Evolutionary conservation across 2,113 vertebrate species (phyloP).

Genomic region (Nycticryphes semicollaris): DNA sequence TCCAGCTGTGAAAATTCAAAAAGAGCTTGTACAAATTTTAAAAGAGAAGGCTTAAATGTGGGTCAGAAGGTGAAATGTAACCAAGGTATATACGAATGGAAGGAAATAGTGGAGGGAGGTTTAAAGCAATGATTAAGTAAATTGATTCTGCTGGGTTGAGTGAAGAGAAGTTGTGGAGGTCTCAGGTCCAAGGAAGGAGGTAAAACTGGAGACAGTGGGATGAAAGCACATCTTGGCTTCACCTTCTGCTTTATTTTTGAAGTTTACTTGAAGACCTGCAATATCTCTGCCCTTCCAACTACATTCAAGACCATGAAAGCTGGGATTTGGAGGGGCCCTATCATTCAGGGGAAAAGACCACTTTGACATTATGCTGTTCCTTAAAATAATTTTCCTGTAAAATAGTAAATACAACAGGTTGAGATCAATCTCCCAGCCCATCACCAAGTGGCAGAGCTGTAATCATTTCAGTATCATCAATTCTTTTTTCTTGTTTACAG

Average conservation of each 20-base stretch:
- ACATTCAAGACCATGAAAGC: not conserved
- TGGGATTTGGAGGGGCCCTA: not conserved
- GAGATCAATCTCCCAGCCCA: not conserved
- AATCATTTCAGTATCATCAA: not conserved
- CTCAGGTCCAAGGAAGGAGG: not conserved
- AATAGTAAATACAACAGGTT: not conserved
- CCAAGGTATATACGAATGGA: not conserved
- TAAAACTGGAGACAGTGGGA: not conserved
- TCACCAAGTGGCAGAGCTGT: rapidly evolving
- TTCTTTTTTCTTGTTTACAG: not conserved
- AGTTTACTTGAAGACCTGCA: not conserved
- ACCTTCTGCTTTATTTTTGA: not conserved
- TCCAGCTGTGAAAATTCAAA: not conserved
- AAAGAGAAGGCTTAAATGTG: not conserved
- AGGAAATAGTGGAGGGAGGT: not conserved
- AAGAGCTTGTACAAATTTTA: not conserved
- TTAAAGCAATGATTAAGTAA: not conserved
- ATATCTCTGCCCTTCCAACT: not conserved
- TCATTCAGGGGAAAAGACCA: not conserved
- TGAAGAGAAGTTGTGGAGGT: not conserved
- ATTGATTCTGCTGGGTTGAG: not conserved
- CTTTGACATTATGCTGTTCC: not conserved
- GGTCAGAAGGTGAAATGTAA: not conserved
- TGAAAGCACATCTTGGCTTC: not conserved
- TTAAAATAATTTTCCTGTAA: not conserved